phyloP scores from a whole-genome alignment of 2,797 vertebrate genomes.

The Pangasius macronema region DNA sequence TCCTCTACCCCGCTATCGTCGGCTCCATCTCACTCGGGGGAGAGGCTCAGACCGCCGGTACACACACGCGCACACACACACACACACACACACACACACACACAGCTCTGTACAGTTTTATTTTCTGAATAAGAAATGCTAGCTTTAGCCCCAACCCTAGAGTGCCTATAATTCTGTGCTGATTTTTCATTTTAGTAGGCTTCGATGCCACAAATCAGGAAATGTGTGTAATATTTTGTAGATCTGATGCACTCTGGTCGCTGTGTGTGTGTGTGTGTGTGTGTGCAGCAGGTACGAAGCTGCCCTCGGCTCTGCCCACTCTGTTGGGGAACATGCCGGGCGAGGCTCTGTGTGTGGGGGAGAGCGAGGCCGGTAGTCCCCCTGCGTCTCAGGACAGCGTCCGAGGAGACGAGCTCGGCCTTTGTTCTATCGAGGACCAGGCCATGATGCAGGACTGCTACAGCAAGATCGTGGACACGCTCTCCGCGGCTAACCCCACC shows the following conservation, averaged over 20 bases:
- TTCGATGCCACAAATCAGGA: not conserved
- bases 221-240: not conserved
- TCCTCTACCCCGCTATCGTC: slow-evolving; percentile 96
- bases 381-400: slow-evolving; percentile 82
- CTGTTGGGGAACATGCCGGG: slow-evolving; percentile 92
- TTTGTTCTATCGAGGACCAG: slow-evolving; percentile 92
- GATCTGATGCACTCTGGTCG: not conserved
- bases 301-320: slow-evolving; percentile 91
- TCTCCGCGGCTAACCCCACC: slow-evolving; percentile 93
- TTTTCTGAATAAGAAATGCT: not conserved
- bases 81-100: too few species aligned
- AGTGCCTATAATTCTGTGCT: not conserved
- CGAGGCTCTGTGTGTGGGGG: slow-evolving; percentile 81
- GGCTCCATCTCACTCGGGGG: slow-evolving; percentile 94
- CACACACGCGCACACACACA: too few species aligned
- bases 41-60: slow-evolving; percentile 91
- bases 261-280: not conserved
- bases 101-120: not conserved
- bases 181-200: not conserved
- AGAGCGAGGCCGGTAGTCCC: slow-evolving; percentile 81
- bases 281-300: slow-evolving; percentile 80
- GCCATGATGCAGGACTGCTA: slow-evolving; percentile 99
- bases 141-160: too few species aligned
- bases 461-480: slow-evolving; percentile 97
- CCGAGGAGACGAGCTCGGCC: slow-evolving; percentile 82